Evolutionary conservation across 1,140 invertebrate species (phyloP), one percentile per base, ranked within the genome.

Genomic region (Zelostemma sp.): DNA sequence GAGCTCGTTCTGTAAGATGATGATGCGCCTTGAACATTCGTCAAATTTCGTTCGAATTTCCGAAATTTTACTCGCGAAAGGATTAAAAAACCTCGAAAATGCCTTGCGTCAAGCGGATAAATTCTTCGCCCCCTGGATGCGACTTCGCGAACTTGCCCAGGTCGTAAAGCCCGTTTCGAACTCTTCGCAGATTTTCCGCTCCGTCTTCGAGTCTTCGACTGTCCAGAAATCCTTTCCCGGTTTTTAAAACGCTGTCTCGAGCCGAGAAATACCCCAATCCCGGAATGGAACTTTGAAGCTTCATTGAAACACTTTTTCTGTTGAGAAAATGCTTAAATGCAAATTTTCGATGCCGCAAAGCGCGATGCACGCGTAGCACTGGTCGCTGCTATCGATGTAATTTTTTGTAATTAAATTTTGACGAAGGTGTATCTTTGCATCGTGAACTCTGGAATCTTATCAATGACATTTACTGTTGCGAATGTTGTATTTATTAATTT

Each of bases 81-180:
- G n/a, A n/a, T n/a, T n/a, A n/a, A 48, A 8, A 65, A 59, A 85
- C 83, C 83, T 93, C 90, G 72, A 93, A 94, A 1, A 89, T 86
- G 0, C 90, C 91, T 74, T 90, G 89, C 1, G 92, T 93, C 1
- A 91, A 53, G 51, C 86, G 74, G 5, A 95, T 78, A 93, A 93
- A 95, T 74, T 93, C 90, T 6, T 80, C 47, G 11, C 93, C 93
- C 19, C 94, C 94, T n/a, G 94, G 94, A 87, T 96, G 94, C 14
- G 75, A 87, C 0, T 87, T 61, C 0, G 91, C 79, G 73, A 93
- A 96, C 14, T 85, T 81, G 4, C 81, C 86, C 11, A 96, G 84
- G 79, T 95, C 91, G 75, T 95, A 95, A 0, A 96, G 85, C 33
- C 86, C 85, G 80, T 95, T 88, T 65, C 90, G 88, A 11, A 95